Percentiles rank a stretch among this genome's conserved stretches.
phyloP scores from a whole-genome alignment of 2,797 vertebrate genomes.

The Centroberyx gerrardi region DNA sequence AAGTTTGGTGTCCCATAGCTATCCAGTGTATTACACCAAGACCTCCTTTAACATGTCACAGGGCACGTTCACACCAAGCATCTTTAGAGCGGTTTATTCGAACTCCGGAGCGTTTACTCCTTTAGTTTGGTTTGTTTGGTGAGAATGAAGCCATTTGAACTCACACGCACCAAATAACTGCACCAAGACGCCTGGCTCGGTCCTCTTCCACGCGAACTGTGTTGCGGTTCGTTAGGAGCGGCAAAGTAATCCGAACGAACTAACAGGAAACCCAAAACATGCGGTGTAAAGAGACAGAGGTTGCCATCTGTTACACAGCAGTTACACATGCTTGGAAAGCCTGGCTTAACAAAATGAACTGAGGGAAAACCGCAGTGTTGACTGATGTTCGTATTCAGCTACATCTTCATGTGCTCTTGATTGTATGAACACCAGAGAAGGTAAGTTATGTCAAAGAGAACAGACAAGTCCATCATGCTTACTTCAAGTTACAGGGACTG shows the following conservation, averaged over 20 bases:
- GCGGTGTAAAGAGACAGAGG: constrained; percentile 14
- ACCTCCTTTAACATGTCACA: no score
- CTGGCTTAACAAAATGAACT: neutral
- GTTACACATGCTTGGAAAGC: constrained; percentile 19
- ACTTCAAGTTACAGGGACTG: no score
- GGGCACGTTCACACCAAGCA: no score
- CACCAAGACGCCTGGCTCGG: neutral
- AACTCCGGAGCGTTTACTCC: no score
- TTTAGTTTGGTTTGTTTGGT: constrained; percentile 11
- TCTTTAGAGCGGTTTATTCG: no score
- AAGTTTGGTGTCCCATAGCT: no score
- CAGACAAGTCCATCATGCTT: no score
- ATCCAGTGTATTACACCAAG: no score
- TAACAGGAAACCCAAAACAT: constrained; percentile 24
- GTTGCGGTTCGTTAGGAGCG: constrained; percentile 14
- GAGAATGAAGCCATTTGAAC: neutral
- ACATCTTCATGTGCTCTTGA: constrained; percentile 4
- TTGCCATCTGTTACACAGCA: constrained; percentile 33
- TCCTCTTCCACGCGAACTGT: constrained; percentile 1
- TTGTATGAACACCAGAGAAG: no score
- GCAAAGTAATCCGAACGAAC: constrained; percentile 3
- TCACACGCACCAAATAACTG: neutral
- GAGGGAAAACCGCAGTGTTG: neutral
- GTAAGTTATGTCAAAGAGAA: no score
- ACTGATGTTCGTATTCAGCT: neutral